phyloP scores from a whole-genome alignment of 2,888 invertebrate species.

The Brachyopa scutellaris region DNA sequence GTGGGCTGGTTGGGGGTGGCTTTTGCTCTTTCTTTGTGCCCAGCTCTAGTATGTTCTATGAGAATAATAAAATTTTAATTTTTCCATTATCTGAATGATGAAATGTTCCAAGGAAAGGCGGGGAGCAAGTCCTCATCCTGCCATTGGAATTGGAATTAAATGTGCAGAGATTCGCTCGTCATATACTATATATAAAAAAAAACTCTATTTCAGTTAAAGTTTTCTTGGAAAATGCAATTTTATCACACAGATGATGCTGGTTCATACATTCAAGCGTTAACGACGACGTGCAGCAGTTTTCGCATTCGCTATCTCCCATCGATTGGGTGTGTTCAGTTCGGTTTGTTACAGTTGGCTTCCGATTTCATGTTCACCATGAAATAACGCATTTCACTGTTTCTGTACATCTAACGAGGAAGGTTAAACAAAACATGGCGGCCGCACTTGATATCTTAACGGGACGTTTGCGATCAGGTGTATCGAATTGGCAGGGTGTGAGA shows the following conservation, averaged over 20 bases:
- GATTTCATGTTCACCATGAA: not conserved
- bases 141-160: not conserved
- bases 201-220: conserved; percentile 29
- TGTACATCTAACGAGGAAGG: conserved; percentile 8
- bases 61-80: conserved; percentile 71
- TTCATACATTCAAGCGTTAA: conserved; percentile 36
- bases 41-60: conserved; percentile 24
- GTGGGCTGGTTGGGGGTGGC: conserved; percentile 34
- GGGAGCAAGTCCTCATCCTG: not conserved
- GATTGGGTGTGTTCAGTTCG: conserved; percentile 40
- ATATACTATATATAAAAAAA: too few relatives aligned
- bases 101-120: conserved; percentile 51
- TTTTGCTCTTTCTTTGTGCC: conserved; percentile 41
- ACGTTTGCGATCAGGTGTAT: not conserved
- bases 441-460: not conserved
- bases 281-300: conserved; percentile 26
- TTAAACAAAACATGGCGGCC: not conserved
- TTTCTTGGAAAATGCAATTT: conserved; percentile 43
- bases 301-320: conserved; percentile 38
- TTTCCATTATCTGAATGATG: conserved; percentile 72
- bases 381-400: not conserved
- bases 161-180: not conserved
- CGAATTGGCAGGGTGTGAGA: not conserved
- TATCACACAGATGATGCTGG: conserved; percentile 39
- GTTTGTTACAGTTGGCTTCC: conserved; percentile 31